Percentiles rank a stretch among this genome's conserved stretches.
phyloP scores from a whole-genome alignment of 2,113 vertebrate genomes.

The Meles meles region DNA sequence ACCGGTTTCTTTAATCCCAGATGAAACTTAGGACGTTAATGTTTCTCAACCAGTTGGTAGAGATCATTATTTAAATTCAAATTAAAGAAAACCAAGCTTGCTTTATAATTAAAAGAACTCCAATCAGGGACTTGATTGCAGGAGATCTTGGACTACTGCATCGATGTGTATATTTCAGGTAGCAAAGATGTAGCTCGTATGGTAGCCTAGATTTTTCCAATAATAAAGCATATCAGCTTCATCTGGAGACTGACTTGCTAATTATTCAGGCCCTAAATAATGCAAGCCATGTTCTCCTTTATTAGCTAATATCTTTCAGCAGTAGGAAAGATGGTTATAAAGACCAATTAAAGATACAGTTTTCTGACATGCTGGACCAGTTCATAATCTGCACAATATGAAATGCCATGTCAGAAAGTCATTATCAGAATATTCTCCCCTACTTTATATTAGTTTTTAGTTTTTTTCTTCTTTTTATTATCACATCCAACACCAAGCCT shows the following conservation, averaged over 20 bases:
- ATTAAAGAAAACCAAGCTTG: conserved; percentile 47
- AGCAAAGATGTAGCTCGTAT: conserved; percentile 46
- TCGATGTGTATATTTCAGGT: conserved; percentile 30
- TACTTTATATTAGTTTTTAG: conserved; percentile 63
- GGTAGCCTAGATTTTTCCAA: conserved; percentile 53
- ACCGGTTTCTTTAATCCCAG: conserved; percentile 30
- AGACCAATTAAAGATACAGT: conserved; percentile 61
- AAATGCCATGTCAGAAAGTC: background rate
- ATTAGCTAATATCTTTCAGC: conserved; percentile 67
- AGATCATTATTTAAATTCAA: conserved; percentile 59
- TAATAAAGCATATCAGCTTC: conserved; percentile 58
- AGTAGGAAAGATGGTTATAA: conserved; percentile 57
- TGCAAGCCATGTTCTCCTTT: conserved; percentile 69
- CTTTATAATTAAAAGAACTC: background rate
- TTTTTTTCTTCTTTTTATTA: conserved; percentile 37
- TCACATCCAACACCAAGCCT: conserved; percentile 43
- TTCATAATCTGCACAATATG: conserved; percentile 49
- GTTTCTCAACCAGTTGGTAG: conserved; percentile 49
- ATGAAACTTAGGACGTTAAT: conserved; percentile 53
- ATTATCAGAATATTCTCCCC: conserved; percentile 34
- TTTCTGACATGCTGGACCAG: conserved; percentile 37
- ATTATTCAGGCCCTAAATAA: conserved; percentile 72
- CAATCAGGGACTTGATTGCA: background rate
- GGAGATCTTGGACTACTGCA: background rate
- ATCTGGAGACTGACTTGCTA: conserved; percentile 61